phyloP scores from a whole-genome alignment of 2,113 vertebrate species.

The Megalops atlanticus region DNA sequence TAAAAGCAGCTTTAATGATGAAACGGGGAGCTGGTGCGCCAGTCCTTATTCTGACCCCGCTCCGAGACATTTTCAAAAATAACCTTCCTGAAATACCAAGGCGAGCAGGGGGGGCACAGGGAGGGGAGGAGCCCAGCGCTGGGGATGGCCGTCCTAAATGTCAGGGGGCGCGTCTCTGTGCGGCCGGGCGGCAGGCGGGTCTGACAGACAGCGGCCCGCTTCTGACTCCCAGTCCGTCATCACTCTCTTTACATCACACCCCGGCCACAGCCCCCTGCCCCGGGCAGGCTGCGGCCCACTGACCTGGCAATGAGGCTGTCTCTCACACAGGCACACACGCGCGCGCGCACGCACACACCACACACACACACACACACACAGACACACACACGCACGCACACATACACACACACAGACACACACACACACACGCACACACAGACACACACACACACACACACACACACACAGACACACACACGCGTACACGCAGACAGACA shows the following conservation, averaged over 20 bases:
- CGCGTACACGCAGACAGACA: too few species aligned
- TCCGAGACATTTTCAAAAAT: slow-evolving; percentile 1
- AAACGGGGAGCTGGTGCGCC: background rate
- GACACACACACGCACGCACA: too few species aligned
- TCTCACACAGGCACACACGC: too few species aligned
- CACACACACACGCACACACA: too few species aligned
- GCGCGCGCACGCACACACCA: too few species aligned
- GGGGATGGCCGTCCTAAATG: slow-evolving; percentile 16
- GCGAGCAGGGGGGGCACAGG: background rate
- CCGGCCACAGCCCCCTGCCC: background rate
- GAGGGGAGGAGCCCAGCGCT: background rate
- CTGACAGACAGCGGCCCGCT: background rate
- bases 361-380: too few species aligned
- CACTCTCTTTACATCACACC: background rate
- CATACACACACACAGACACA: background rate
- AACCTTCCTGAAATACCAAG: slow-evolving; percentile 7
- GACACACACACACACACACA: background rate
- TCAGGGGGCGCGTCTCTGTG: background rate
- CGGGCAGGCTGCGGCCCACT: background rate
- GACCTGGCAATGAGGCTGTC: background rate
- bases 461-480: background rate
- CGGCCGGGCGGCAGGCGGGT: background rate
- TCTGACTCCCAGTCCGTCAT: slow-evolving; percentile 10
- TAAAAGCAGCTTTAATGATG: background rate
- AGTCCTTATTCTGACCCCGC: background rate